phyloP scores from a whole-genome alignment of 30 jellyfish, hydroid and myxozoan genomes.

The Mastigias papua region DNA sequence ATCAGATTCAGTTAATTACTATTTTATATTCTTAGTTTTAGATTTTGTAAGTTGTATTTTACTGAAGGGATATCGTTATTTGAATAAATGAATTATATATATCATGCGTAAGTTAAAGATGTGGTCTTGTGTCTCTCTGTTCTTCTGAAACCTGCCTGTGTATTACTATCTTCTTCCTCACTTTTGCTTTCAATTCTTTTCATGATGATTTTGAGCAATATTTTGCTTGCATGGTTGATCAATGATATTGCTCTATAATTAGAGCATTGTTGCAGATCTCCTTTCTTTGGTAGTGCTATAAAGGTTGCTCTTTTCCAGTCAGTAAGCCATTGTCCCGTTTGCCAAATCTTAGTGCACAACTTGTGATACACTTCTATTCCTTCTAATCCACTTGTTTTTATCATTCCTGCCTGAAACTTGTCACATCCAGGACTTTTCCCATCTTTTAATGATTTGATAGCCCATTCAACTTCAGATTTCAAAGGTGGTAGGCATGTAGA shows the following conservation, averaged over 20 bases:
- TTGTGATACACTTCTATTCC: conserved; percentile 21
- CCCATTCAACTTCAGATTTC: not conserved
- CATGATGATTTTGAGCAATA: conserved; percentile 11
- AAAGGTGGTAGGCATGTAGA: not conserved
- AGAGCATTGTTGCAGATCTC: conserved; percentile 14
- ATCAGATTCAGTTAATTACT: too few relatives aligned
- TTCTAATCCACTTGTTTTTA: conserved; percentile 41
- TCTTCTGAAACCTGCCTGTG: conserved; percentile 28
- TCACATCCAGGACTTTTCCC: not conserved
- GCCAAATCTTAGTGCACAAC: conserved; percentile 43
- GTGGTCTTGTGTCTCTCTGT: conserved; percentile 1
- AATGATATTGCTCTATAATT: conserved; percentile 14
- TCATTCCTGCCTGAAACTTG: conserved; percentile 12
- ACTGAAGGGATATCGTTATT: too few relatives aligned
- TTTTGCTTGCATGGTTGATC: conserved; percentile 24
- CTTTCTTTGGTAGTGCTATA: conserved; percentile 36
- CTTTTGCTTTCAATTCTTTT: conserved; percentile 3
- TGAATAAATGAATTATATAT: too few relatives aligned
- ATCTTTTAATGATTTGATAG: not conserved
- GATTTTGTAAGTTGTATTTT: too few relatives aligned
- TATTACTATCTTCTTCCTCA: not conserved
- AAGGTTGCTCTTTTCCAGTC: conserved; percentile 33
- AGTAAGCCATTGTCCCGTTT: conserved; percentile 36
- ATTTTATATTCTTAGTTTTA: too few relatives aligned
- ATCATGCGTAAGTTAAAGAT: not conserved